Percentiles rank a stretch among this genome's conserved stretches.
phyloP scores from a whole-genome alignment of 2,797 vertebrate species.

The Pelochelys cantorii region DNA sequence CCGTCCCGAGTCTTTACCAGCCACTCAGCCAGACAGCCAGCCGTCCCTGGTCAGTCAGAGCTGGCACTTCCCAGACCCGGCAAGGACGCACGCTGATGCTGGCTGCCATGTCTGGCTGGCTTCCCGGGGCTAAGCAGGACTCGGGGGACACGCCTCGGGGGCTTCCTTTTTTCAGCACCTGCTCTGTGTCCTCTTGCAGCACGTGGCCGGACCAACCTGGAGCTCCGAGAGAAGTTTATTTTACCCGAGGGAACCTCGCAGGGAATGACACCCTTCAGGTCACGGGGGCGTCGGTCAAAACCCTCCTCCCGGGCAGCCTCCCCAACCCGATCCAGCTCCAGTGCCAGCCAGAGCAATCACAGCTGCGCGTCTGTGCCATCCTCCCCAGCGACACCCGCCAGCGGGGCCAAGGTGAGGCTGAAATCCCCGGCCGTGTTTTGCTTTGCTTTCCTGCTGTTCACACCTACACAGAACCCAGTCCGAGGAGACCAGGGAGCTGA shows the following conservation, averaged over 20 bases:
- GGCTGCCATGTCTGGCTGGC: neutral
- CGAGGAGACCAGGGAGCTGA: accelerated
- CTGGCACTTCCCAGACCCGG: neutral
- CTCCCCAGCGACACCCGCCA: slow-evolving; percentile 91
- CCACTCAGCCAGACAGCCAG: neutral
- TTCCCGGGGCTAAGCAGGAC: slow-evolving; percentile 13
- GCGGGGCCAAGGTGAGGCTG: slow-evolving; percentile 89
- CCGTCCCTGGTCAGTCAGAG: accelerated
- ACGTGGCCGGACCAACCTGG: slow-evolving; percentile 96
- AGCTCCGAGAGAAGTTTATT: slow-evolving; percentile 98
- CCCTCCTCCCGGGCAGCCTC: slow-evolving; percentile 95
- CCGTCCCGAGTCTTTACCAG: neutral
- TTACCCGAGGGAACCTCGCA: slow-evolving; percentile 94
- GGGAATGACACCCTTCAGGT: slow-evolving; percentile 94
- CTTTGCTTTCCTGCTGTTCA: neutral
- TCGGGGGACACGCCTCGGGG: neutral
- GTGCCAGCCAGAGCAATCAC: slow-evolving; percentile 95
- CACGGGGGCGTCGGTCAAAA: slow-evolving; percentile 93
- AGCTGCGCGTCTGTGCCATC: slow-evolving; percentile 94
- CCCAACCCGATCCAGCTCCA: slow-evolving; percentile 95
- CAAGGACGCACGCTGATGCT: neutral
- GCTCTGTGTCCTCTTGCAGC: slow-evolving; percentile 79
- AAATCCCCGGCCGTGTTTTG: accelerated
- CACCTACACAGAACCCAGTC: neutral
- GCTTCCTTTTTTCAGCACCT: neutral